phyloP scores from a whole-genome alignment of 2,888 invertebrate genomes.

The Caenorhabditis afra region DNA sequence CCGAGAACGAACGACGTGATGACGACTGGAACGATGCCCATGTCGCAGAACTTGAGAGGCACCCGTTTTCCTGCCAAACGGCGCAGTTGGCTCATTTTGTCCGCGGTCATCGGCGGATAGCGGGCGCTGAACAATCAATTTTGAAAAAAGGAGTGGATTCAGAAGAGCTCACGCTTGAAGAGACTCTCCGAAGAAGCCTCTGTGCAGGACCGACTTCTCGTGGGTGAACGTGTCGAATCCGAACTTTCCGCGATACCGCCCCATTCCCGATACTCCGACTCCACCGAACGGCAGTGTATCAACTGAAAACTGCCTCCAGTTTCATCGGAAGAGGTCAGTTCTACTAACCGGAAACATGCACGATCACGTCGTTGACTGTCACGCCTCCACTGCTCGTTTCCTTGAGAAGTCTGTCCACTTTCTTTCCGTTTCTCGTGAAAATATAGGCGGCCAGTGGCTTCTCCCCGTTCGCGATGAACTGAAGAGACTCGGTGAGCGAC shows the following conservation, averaged over 20 bases:
- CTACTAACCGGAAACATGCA: constrained; percentile 84
- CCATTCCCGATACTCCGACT: constrained; percentile 94
- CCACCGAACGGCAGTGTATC: constrained; percentile 96
- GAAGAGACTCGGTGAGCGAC: constrained; percentile 92
- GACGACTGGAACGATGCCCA: constrained; percentile 63
- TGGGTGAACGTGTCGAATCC: constrained; percentile 95
- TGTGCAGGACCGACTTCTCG: constrained; percentile 85
- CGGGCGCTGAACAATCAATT: constrained; percentile 65
- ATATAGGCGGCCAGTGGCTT: constrained; percentile 92
- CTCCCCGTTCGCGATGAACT: constrained; percentile 88
- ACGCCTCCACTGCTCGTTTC: constrained; percentile 89
- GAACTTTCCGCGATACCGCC: constrained; percentile 89
- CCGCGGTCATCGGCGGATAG: constrained; percentile 73
- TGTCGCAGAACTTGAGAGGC: constrained; percentile 51
- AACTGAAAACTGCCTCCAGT: constrained; percentile 82
- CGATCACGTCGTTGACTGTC: constrained; percentile 90
- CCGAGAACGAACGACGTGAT: constrained; percentile 64
- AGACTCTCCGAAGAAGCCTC: constrained; percentile 78
- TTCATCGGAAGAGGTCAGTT: too few relatives aligned
- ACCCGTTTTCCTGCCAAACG: constrained; percentile 67
- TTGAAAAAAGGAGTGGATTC: not conserved
- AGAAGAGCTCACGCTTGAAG: constrained; percentile 65
- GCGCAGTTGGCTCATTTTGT: constrained; percentile 70
- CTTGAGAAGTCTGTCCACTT: constrained; percentile 84
- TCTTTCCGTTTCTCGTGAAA: constrained; percentile 85